Evolutionary conservation across 2,888 invertebrate genomes (phyloP), one percentile per base, ranked within the genome.

Genomic region (Dicroscelio sp.): DNA sequence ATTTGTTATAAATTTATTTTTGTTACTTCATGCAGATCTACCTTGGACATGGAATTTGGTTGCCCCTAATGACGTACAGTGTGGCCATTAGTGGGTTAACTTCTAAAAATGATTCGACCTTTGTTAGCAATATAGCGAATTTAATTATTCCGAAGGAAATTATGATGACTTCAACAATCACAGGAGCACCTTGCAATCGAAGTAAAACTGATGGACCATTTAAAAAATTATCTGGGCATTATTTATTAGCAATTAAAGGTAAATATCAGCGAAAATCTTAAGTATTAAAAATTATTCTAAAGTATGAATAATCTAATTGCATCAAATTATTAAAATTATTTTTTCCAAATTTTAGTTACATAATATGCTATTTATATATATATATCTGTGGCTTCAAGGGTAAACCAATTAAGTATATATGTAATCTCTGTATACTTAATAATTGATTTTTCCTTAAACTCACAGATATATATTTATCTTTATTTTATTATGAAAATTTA

Each of bases 201-300:
- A 55, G n/a, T 33, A 75, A 75, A 55, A 52, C 17, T 17, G 33
- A 20, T 20, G 25, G 14, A 17, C 20, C 10, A 31, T 17, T n/a
- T 1, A n/a, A 75, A 30, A 75, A 75, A 55, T 25, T 75, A 14
- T 31, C 75, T 20, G 20, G 5, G 31, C 31, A 31, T 55, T 75
- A 75, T 31, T 23, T 75, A 55, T 75, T 75, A 55, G 55, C 55
- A 12, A 75, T 75, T 55, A 75, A 75, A 55, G 75, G 75, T 75
- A 67, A 63, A 63, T 63, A 58, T n/a, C n/a, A n/a, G n/a, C n/a
- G n/a, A n/a, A n/a, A n/a, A n/a, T n/a, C n/a, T n/a, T n/a, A n/a
- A n/a, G n/a, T n/a, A n/a, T n/a, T n/a, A n/a, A n/a, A n/a, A n/a
- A n/a, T n/a, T n/a, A n/a, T n/a, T n/a, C n/a, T n/a, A n/a, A n/a